Evolutionary conservation across 1,140 invertebrate genomes (phyloP), one percentile per base, ranked within the genome.

Genomic region (Listronotus bonariensis): DNA sequence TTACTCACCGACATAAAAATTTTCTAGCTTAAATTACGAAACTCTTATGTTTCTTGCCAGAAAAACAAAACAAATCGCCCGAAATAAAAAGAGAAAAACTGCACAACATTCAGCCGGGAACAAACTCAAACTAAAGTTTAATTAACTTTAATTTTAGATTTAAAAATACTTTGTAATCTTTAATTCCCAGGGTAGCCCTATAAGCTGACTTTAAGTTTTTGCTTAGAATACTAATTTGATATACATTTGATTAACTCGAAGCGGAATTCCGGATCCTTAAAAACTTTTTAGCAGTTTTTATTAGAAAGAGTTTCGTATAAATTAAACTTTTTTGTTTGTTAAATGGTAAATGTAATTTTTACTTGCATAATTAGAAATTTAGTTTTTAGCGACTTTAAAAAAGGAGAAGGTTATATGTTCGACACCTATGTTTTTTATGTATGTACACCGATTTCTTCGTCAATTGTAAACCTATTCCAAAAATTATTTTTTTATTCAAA

Each of bases 121-220:
- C 18, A 36, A 36, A 18, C 57, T 15, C 46, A 36, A 11, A 51
- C 45, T 60, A 51, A 60, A 60, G 17, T 60, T 60, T 60, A 60
- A 60, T 60, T 60, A 60, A 60, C 32, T 60, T 60, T 60, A 60
- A 60, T 60, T 38, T 45, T 14, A 34, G 57, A 60, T 60, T 60
- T 51, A 60, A 51, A 60, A 60, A 60, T 60, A 60, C 46, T 60
- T 60, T 60, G 57, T 60, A 60, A 60, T 60, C 57, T 60, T 60
- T 60, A 60, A 60, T 36, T 60, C 57, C 57, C 57, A 20, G 15
- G 57, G 10, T 26, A 15, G 56, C 56, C 46, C 36, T 59, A 26
- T 26, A 48, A 59, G 56, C 56, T 15, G 43, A 18, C 43, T 59
- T 49, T 51, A 60, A 60, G 57, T 51, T 51, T 60, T 51, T 41